Evolutionary conservation across 1,140 invertebrate species (phyloP).

Genomic region (Vanessa atalanta): DNA sequence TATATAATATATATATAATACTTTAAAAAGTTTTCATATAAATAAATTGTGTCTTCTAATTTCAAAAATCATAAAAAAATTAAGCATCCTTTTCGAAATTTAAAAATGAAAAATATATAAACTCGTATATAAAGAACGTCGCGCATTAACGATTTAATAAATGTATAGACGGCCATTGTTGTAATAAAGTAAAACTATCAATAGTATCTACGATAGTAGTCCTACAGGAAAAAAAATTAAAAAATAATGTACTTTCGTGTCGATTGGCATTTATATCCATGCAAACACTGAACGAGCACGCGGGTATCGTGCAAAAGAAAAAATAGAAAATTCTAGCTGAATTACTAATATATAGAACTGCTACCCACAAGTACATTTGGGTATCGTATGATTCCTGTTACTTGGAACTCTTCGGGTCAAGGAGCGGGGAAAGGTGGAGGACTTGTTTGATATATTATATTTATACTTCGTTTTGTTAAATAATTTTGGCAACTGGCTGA

Average conservation of each 20-base stretch:
- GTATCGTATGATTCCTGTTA: constrained; percentile 73
- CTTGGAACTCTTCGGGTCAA: constrained; percentile 53
- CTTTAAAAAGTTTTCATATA: too few species aligned
- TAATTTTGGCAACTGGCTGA: constrained; percentile 69
- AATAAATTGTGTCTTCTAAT: too few species aligned
- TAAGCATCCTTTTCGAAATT: too few species aligned
- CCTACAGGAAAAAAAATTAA: neutral
- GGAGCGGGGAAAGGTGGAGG: constrained; percentile 67
- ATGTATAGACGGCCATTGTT: neutral
- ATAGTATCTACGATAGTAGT: neutral
- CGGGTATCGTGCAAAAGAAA: neutral
- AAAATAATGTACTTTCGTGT: neutral
- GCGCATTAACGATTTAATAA: neutral
- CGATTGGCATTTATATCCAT: neutral
- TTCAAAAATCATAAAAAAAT: too few species aligned
- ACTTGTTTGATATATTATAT: constrained; percentile 61
- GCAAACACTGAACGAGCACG: constrained; percentile 5
- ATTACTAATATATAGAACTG: constrained; percentile 25
- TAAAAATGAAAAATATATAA: too few species aligned
- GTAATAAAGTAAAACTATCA: neutral
- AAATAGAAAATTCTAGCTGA: constrained; percentile 7
- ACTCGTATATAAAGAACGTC: too few species aligned
- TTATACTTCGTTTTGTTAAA: constrained; percentile 67
- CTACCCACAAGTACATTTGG: constrained; percentile 63
- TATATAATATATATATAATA: too few species aligned